Percentiles rank a stretch among this genome's conserved stretches.
phyloP scores from a whole-genome alignment of 2,888 invertebrate species.

The Eulithis prunata region DNA sequence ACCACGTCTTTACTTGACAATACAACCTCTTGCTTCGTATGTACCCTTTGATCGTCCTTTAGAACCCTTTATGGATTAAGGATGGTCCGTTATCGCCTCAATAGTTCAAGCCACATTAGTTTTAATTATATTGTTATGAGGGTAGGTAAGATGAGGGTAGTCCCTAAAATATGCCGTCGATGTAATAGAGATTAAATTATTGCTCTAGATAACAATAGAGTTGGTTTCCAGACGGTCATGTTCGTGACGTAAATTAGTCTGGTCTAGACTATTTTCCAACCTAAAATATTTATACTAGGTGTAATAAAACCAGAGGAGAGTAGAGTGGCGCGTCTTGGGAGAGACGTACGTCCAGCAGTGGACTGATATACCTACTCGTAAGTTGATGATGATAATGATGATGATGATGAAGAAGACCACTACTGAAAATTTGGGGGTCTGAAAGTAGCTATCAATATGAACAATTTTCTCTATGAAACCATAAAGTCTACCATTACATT shows the following conservation, averaged over 20 bases:
- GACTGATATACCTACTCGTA: no score
- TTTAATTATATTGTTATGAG: constrained; percentile 52
- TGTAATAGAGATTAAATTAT: constrained; percentile 43
- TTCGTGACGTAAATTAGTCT: background rate
- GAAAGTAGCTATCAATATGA: no score
- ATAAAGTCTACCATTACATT: no score
- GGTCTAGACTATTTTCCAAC: no score
- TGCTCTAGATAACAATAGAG: constrained; percentile 16
- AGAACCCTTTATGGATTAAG: constrained; percentile 33
- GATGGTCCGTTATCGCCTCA: constrained; percentile 32
- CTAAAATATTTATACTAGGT: no score
- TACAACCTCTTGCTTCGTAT: background rate
- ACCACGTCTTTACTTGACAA: background rate
- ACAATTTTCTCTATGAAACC: no score
- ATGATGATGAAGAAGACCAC: no score
- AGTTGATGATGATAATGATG: no score
- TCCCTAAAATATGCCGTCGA: constrained; percentile 43
- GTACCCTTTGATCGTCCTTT: background rate
- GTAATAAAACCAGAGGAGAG: no score
- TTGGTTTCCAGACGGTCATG: constrained; percentile 6
- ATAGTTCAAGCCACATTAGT: constrained; percentile 50
- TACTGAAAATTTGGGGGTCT: no score
- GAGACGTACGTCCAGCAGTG: no score
- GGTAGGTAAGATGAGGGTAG: constrained; percentile 41
- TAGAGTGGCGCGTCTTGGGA: no score